A percentile compares a stretch with the other conserved stretches of the same genome.
These are phyloP conservation scores for Mactra quadrangularis DNA, from an alignment of 1,140 invertebrate genomes.

Conservation along the genomic window DNA sequence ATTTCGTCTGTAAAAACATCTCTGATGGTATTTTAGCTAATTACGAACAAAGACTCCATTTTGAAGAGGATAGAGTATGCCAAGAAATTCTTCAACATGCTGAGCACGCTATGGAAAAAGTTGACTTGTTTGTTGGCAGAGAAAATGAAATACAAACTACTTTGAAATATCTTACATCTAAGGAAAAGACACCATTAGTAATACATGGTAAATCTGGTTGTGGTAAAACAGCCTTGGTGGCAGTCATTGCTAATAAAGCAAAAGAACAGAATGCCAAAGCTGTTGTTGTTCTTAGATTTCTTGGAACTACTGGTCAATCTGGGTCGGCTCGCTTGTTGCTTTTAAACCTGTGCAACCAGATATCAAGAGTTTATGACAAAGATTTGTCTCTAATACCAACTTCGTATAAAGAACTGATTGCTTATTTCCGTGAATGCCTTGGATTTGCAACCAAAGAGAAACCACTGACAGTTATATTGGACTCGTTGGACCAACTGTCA, in stretches of 20 bases:
- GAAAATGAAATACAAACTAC: slow-evolving; percentile 85
- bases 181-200: slow-evolving; percentile 66
- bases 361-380: slow-evolving; percentile 63
- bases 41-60: slow-evolving; percentile 83
- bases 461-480: slow-evolving; percentile 73
- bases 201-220: slow-evolving; percentile 76
- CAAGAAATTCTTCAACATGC: slow-evolving; percentile 98
- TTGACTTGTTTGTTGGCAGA: slow-evolving; percentile 90
- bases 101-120: slow-evolving; percentile 96
- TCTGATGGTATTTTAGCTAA: slow-evolving; percentile 28
- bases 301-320: slow-evolving; percentile 72
- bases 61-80: slow-evolving; percentile 75
- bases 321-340: slow-evolving; percentile 65
- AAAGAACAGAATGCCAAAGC: slow-evolving; percentile 15
- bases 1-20: slow-evolving; percentile 40
- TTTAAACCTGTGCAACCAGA: slow-evolving; percentile 70
- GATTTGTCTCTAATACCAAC: slow-evolving; percentile 63
- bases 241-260: slow-evolving; percentile 64
- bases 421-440: slow-evolving; percentile 67
- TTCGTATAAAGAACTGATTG: slow-evolving; percentile 65
- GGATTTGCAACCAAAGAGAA: slow-evolving; percentile 47
- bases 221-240: slow-evolving; percentile 79
- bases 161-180: slow-evolving; percentile 88
- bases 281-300: slow-evolving; percentile 70
- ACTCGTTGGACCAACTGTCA: slow-evolving; percentile 75